Percentiles rank a stretch among this genome's conserved stretches.
Conservation (phyloP, 2,113 vertebrate species). For the Clarias magur region DNA sequence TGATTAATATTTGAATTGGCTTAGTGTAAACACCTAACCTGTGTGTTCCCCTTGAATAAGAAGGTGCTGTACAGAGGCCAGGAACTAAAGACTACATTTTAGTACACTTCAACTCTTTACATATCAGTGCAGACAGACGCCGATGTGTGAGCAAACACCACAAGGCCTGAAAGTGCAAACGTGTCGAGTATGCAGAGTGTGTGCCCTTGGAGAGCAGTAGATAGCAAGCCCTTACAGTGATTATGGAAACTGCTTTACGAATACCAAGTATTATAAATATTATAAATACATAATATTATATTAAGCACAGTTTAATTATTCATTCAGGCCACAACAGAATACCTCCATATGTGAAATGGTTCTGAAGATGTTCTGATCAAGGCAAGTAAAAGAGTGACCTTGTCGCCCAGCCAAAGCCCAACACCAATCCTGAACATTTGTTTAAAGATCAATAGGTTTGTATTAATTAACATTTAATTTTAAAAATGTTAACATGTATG, state of each 20-base stretch:
- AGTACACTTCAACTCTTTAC: constrained; percentile 11
- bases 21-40: background rate
- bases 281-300: background rate
- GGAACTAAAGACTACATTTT: background rate
- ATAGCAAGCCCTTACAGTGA: background rate
- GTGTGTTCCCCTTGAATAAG: background rate
- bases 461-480: background rate
- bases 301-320: background rate
- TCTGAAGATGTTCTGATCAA: background rate
- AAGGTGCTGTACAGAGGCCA: background rate
- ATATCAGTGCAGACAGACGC: constrained; percentile 9
- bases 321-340: background rate
- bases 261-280: background rate
- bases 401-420: background rate
- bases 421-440: background rate
- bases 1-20: background rate
- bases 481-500: too few relatives aligned
- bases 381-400: background rate
- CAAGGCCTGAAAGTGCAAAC: background rate
- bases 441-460: background rate
- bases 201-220: background rate
- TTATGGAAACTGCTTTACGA: background rate
- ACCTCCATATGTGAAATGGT: background rate
- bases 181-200: background rate
- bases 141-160: constrained; percentile 1